phyloP scores from a whole-genome alignment of 1,140 invertebrate genomes.

The Diprion similis region DNA sequence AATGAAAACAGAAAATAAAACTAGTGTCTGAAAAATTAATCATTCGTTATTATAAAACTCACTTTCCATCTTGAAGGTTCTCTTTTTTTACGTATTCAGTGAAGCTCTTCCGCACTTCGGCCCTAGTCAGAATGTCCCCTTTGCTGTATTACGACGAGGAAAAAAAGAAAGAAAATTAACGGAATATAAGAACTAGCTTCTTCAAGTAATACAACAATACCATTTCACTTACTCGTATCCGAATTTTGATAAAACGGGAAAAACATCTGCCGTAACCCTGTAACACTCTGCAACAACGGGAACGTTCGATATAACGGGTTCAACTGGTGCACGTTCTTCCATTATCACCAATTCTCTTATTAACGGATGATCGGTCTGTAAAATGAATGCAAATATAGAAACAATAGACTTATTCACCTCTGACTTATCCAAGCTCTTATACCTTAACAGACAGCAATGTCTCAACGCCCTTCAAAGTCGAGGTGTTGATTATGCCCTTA shows the following conservation, averaged over 20 bases:
- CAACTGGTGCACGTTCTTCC: slow-evolving; percentile 40
- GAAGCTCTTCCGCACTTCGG: slow-evolving; percentile 74
- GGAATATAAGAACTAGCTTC: slow-evolving; percentile 18
- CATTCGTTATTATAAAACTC: slow-evolving; percentile 21
- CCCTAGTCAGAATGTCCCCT: slow-evolving; percentile 71
- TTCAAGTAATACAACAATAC: slow-evolving; percentile 13
- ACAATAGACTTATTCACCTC: slow-evolving; percentile 66
- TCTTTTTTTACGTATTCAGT: slow-evolving; percentile 81
- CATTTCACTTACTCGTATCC: slow-evolving; percentile 62
- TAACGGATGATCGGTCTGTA: slow-evolving; percentile 50
- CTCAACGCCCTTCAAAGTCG: slow-evolving; percentile 67
- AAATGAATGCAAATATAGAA: slow-evolving; percentile 68
- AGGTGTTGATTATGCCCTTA: slow-evolving; percentile 64
- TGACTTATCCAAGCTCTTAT: slow-evolving; percentile 45
- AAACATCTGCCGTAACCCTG: slow-evolving; percentile 71
- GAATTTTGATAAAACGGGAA: slow-evolving; percentile 69
- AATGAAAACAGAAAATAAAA: slow-evolving; percentile 28
- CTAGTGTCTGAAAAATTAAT: not conserved
- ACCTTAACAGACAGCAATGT: slow-evolving; percentile 65
- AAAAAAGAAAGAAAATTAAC: slow-evolving; percentile 42
- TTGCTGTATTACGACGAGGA: slow-evolving; percentile 69
- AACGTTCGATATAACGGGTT: slow-evolving; percentile 58
- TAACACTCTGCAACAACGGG: slow-evolving; percentile 71
- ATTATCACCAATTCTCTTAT: slow-evolving; percentile 43
- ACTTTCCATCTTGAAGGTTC: slow-evolving; percentile 68